Base-by-base conservation (phyloP, 2,797 vertebrate species). In the Apogon hyalosoma region DNA sequence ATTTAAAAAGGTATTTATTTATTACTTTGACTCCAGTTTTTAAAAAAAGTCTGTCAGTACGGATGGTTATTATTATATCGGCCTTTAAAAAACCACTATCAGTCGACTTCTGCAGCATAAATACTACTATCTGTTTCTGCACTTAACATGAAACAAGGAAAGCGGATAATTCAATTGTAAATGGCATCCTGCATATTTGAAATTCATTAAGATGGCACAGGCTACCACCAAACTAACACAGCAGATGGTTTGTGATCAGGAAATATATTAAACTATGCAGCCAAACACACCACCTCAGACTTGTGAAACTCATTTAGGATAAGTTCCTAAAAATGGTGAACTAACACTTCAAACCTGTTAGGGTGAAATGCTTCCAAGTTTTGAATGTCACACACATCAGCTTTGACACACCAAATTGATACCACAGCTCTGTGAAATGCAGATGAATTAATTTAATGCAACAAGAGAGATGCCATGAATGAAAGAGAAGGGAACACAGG, bases 391-490 rank as follows among this genome's bases (percentile, higher is more conserved):
- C 68, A 43, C 78, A 48, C 6, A 51, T 85, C 77, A 75, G 38
- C 62, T 65, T 11, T 77, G 85, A 86, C 88, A 85, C 79, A 47
- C 75, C 54, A 45, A 62, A 63, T 47, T 66, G 70, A 79, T 66
- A 18, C 68, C 15, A 0, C 50, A 9, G 55, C 69, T 52, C 66
- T 74, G 78, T 83, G 57, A 63, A 46, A 52, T 70, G 63, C 71
- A 66, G 65, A 86, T 78, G 64, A 87, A 84, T 86, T 81, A 62
- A 87, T 69, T 84, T 77, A 40, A 84, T 41, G 24, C 79, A 90
- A 84, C 77, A 74, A 83, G 77, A 62, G 72, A 58, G 62, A 47
- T 39, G 50, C 73, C 45, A 40, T 82, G 85, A 87, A 84, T 82
- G 82, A 84, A 63, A 70, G 53, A 64, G 62, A 57, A 53, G 65